A percentile compares a stretch with the other conserved stretches of the same genome.
Evolutionary conservation across 2,113 vertebrate species (phyloP).

Genomic region (Procavia capensis): DNA sequence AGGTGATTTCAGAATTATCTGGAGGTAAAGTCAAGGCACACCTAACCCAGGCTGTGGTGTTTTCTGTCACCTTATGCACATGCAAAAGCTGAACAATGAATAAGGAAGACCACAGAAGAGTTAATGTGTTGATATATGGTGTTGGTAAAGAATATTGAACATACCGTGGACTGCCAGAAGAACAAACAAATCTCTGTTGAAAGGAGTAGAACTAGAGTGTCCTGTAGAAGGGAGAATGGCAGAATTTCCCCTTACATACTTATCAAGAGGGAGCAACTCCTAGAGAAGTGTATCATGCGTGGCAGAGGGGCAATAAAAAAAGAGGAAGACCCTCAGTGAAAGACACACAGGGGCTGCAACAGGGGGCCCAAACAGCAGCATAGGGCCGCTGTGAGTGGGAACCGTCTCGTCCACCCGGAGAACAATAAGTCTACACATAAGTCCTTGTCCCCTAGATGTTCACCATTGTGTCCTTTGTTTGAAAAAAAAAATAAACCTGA

Average conservation of each 20-base stretch:
- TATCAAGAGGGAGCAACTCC: background rate
- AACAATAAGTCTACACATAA: background rate
- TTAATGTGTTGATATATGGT: background rate
- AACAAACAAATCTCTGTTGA: background rate
- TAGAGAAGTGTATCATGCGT: background rate
- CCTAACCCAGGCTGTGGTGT: background rate
- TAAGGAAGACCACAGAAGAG: background rate
- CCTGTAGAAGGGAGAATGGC: background rate
- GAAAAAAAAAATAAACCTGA: background rate
- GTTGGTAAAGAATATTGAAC: background rate
- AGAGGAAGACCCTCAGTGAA: background rate
- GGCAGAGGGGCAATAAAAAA: background rate
- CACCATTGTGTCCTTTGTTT: background rate
- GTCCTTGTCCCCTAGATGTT: too few relatives aligned
- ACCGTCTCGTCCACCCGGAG: background rate
- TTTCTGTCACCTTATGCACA: background rate
- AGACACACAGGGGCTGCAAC: background rate
- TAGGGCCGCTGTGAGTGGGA: background rate
- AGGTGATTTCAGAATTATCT: background rate
- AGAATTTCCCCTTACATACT: background rate
- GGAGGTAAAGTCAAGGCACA: too few relatives aligned
- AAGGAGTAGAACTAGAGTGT: background rate
- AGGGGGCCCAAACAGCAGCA: background rate
- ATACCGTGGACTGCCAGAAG: background rate
- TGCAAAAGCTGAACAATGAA: background rate